These are phyloP conservation scores for Pardosa pseudoannulata DNA, from an alignment of 2,888 invertebrate species.

Conservation along the genomic window DNA sequence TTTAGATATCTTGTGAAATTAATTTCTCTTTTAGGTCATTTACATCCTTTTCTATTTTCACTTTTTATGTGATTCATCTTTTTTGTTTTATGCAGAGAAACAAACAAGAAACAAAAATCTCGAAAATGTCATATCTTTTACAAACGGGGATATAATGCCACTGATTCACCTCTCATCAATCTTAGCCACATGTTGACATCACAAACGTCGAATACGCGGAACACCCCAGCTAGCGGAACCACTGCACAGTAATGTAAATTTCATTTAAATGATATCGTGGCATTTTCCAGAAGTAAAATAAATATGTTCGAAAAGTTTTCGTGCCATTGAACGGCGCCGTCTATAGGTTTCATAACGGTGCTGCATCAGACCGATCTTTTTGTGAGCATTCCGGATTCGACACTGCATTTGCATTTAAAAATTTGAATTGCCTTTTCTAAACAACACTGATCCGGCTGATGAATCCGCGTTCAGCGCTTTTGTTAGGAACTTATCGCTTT, in stretches of 20 bases:
- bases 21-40: too few relatives aligned
- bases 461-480: too few relatives aligned
- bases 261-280: conserved; percentile 32
- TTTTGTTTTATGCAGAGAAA: too few relatives aligned
- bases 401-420: conserved; percentile 41
- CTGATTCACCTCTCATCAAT: too few relatives aligned
- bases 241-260: conserved; percentile 36
- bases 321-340: conserved; percentile 29
- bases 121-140: too few relatives aligned
- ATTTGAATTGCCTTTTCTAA: neutral
- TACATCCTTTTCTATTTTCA: too few relatives aligned
- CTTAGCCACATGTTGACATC: neutral
- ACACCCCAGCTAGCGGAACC: conserved; percentile 40
- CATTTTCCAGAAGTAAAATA: conserved; percentile 23
- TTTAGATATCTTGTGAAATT: too few relatives aligned
- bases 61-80: too few relatives aligned
- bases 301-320: conserved; percentile 18
- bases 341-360: conserved; percentile 31
- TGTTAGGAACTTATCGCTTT: too few relatives aligned
- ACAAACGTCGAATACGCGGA: conserved; percentile 15
- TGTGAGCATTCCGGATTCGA: conserved; percentile 47
- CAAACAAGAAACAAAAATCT: too few relatives aligned
- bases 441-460: too few relatives aligned
- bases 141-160: too few relatives aligned
- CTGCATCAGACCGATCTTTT: conserved; percentile 24